Conservation (phyloP, 2,113 vertebrate genomes). For the Corythoichthys haematopterus region DNA sequence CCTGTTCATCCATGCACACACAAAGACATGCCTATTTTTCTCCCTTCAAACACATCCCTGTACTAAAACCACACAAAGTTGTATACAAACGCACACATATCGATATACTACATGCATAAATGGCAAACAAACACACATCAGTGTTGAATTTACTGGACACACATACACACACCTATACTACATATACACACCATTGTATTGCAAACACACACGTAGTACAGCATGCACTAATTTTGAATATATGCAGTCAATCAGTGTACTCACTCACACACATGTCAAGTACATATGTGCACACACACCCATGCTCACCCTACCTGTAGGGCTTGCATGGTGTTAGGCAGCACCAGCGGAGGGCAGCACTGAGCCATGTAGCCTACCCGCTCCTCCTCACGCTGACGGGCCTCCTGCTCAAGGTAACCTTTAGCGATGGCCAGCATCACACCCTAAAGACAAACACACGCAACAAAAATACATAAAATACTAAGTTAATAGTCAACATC, state of each 20-base stretch:
- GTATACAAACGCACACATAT: background rate
- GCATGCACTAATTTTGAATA: too few relatives aligned
- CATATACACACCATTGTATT: too few relatives aligned
- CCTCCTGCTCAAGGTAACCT: constrained; percentile 82
- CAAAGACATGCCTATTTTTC: background rate
- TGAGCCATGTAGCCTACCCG: constrained; percentile 81
- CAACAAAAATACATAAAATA: background rate
- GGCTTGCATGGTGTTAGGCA: constrained; percentile 80
- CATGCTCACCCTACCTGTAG: constrained; percentile 74
- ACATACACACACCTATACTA: too few relatives aligned
- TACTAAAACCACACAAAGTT: background rate
- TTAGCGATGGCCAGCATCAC: constrained; percentile 92
- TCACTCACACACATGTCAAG: background rate
- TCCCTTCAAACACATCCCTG: background rate
- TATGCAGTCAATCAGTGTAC: too few relatives aligned
- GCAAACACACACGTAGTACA: too few relatives aligned
- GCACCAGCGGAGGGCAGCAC: constrained; percentile 75
- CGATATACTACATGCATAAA: too few relatives aligned
- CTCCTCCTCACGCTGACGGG: constrained; percentile 72
- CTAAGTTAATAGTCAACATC: background rate
- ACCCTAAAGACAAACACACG: constrained; percentile 68
- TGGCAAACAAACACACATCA: too few relatives aligned
- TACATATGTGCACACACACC: background rate
- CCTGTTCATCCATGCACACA: constrained; percentile 65
- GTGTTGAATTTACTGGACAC: too few relatives aligned